Evolutionary conservation across 2,888 invertebrate genomes (phyloP).

Genomic region (Alitta virens): DNA sequence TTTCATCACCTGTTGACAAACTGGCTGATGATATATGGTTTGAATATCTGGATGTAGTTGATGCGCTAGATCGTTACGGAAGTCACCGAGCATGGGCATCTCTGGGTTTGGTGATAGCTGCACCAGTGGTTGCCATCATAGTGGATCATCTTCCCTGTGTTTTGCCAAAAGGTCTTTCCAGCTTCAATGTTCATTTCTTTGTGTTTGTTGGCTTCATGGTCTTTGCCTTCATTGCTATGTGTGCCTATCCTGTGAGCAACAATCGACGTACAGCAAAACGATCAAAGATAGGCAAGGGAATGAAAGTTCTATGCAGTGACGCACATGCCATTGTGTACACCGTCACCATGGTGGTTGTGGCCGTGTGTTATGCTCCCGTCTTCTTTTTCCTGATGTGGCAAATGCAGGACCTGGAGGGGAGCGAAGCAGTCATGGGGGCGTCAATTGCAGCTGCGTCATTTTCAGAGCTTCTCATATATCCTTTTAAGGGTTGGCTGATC

Average conservation of each 20-base stretch:
- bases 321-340: constrained; percentile 37
- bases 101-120: constrained; percentile 43
- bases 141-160: constrained; percentile 48
- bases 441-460: constrained; percentile 43
- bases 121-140: constrained; percentile 37
- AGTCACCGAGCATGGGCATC: constrained; percentile 46
- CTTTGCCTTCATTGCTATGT: constrained; percentile 37
- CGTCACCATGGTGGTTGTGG: constrained; percentile 44
- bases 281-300: constrained; percentile 29
- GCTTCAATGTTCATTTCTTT: constrained; percentile 48
- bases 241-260: constrained; percentile 43
- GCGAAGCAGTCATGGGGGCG: constrained; percentile 43
- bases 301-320: constrained; percentile 40
- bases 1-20: constrained; percentile 20
- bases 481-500: constrained; percentile 39
- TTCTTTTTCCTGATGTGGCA: constrained; percentile 50
- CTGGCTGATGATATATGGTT: constrained; percentile 52
- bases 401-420: constrained; percentile 43
- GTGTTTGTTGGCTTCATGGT: constrained; percentile 42
- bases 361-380: constrained; percentile 39
- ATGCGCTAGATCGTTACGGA: constrained; percentile 50
- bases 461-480: constrained; percentile 44
- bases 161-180: constrained; percentile 40
- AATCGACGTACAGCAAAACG: constrained; percentile 32
- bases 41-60: constrained; percentile 50